Base-by-base conservation (phyloP, 2,113 vertebrate species). In the Struthidea cinerea region DNA sequence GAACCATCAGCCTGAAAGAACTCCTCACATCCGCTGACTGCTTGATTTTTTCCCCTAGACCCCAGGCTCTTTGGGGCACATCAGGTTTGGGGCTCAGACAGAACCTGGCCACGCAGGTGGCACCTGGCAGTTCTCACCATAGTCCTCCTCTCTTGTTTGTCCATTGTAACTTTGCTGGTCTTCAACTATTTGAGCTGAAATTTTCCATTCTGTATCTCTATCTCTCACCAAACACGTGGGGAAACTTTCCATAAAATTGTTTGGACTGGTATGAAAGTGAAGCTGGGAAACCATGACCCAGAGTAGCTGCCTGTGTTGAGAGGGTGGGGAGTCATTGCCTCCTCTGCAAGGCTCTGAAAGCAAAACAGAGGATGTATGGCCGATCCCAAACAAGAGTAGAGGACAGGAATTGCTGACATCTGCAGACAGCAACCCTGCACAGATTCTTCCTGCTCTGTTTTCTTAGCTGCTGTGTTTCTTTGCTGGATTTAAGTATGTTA, bases 61-160 rank as follows among this genome's bases (percentile, higher is more conserved):
- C 23, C 11, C 2, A 4, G 24, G 37, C 8, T 53, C 17, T 85
- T 56, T 1, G 4, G 16, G 9, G 16, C 13, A 68, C 17, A 10
- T 27, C 32, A 49, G 9, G 10, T 67, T 91, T 78, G 1, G 3
- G 50, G 77, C 60, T 93, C 44, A 90, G 79, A 11, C 0, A 3
- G 49, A 70, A 49, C 3, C 22, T 20, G 44, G 10, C 9, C 2
- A 1, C 0, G 0, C 63, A 71, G 67, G 60, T 65, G 44, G 78
- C 92, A 97, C 80, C 92, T 96, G 94, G 65, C 19, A 3, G 18
- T 96, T 97, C 94, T 78, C 88, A 96, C 84, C 70, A 6, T 3
- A 16, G 32, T 42, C 61, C 44, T 94, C 89, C 23, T 23, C 10
- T 94, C 60, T 64, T 93, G 80, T 96, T 94, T 96, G 73, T 69